Conservation (phyloP, 1,140 invertebrate genomes). For the Stenopsyche tienmushanensis region DNA sequence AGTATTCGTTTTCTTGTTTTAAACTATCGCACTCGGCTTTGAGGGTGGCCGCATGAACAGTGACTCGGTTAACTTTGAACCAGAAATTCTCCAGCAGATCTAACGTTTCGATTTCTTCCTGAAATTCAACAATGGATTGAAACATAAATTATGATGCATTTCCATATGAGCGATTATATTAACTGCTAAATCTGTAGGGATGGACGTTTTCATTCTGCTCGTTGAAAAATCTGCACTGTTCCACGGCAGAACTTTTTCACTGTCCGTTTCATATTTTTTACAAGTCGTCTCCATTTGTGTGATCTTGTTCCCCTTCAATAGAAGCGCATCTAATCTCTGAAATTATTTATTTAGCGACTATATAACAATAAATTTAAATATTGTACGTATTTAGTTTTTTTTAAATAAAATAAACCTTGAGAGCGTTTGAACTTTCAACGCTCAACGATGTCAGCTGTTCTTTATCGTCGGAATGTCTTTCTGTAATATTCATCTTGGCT, state of each 20-base stretch:
- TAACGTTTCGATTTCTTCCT: constrained; percentile 52
- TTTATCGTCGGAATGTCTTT: constrained; percentile 34
- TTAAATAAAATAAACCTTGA: constrained; percentile 18
- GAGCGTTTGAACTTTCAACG: constrained; percentile 36
- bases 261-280: constrained; percentile 50
- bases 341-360: constrained; percentile 32
- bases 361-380: background rate
- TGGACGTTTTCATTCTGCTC: too few relatives aligned
- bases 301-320: constrained; percentile 49
- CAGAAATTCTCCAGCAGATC: constrained; percentile 53
- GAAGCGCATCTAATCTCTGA: constrained; percentile 48
- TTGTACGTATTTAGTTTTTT: background rate
- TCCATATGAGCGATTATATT: too few relatives aligned
- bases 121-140: constrained; percentile 17
- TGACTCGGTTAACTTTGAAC: constrained; percentile 51
- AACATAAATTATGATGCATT: background rate
- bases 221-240: constrained; percentile 16
- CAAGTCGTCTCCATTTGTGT: constrained; percentile 50
- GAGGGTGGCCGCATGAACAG: constrained; percentile 49
- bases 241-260: constrained; percentile 43
- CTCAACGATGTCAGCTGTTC: constrained; percentile 34
- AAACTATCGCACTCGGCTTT: constrained; percentile 50
- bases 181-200: too few relatives aligned
- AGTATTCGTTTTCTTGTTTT: constrained; percentile 48
- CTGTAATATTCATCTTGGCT: constrained; percentile 26